phyloP scores from a whole-genome alignment of 2,797 vertebrate genomes.

The Platalea minor region DNA sequence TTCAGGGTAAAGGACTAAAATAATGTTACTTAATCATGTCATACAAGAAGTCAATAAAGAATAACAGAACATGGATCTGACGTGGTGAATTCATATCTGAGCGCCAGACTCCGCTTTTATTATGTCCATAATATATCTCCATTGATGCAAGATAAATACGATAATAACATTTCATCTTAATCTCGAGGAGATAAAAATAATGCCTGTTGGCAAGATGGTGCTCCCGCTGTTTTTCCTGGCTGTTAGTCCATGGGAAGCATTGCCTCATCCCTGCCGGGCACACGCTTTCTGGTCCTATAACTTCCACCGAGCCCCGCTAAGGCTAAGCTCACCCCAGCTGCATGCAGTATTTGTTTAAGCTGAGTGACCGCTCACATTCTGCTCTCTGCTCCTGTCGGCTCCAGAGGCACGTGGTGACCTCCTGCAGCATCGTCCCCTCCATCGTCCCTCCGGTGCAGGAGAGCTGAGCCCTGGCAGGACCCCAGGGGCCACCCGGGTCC shows the following conservation, averaged over 20 bases:
- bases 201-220: background rate
- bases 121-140: background rate
- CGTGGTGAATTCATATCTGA: background rate
- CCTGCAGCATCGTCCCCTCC: background rate
- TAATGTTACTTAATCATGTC: background rate
- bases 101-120: background rate
- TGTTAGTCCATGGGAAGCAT: accelerated
- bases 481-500: background rate
- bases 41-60: background rate
- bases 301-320: background rate
- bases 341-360: accelerated
- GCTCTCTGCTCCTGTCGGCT: background rate
- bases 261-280: background rate
- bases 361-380: background rate
- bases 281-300: accelerated
- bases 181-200: background rate
- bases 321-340: background rate
- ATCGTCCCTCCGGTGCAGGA: accelerated
- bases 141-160: background rate
- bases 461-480: background rate
- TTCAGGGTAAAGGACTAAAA: background rate
- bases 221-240: background rate
- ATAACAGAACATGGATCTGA: background rate
- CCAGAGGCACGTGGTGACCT: background rate
- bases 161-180: background rate